phyloP scores from a whole-genome alignment of 2,888 invertebrate species.

The Nasonia oneida region DNA sequence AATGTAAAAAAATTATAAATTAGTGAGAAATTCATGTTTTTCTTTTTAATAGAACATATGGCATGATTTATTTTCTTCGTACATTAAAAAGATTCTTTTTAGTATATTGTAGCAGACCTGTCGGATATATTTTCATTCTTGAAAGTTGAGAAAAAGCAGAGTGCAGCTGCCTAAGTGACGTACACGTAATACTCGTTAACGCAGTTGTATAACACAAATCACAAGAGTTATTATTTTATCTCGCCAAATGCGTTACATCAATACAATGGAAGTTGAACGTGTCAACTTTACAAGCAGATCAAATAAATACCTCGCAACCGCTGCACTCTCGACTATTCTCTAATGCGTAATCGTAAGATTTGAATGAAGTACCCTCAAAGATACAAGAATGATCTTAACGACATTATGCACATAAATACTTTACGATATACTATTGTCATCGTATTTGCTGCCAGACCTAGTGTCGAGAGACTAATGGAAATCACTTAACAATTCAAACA shows the following conservation, averaged over 20 bases:
- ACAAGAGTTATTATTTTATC: slow-evolving; percentile 1
- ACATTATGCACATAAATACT: slow-evolving; percentile 58
- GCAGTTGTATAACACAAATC: not conserved
- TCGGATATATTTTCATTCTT: slow-evolving; percentile 51
- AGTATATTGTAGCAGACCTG: slow-evolving; percentile 35
- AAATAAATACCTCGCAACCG: slow-evolving; percentile 28
- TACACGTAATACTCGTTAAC: not conserved
- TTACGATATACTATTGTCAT: slow-evolving; percentile 59
- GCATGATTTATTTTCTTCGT: slow-evolving; percentile 52
- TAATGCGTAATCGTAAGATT: slow-evolving; percentile 23
- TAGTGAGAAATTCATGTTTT: slow-evolving; percentile 33
- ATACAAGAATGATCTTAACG: slow-evolving; percentile 53
- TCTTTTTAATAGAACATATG: slow-evolving; percentile 41
- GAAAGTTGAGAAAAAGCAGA: slow-evolving; percentile 33
- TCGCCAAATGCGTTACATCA: not conserved
- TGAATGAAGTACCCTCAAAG: slow-evolving; percentile 39
- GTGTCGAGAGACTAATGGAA: slow-evolving; percentile 55
- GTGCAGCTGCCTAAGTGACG: slow-evolving; percentile 31
- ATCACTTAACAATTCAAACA: slow-evolving; percentile 53
- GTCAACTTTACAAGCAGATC: slow-evolving; percentile 4
- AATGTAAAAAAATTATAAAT: slow-evolving; percentile 51
- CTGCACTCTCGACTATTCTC: slow-evolving; percentile 47
- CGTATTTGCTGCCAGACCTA: slow-evolving; percentile 60
- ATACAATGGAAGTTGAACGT: not conserved
- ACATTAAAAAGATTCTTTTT: slow-evolving; percentile 21